Evolutionary conservation across 2,888 invertebrate genomes (phyloP), one percentile per base, ranked within the genome.

Genomic region (Sclerodermus sp.): DNA sequence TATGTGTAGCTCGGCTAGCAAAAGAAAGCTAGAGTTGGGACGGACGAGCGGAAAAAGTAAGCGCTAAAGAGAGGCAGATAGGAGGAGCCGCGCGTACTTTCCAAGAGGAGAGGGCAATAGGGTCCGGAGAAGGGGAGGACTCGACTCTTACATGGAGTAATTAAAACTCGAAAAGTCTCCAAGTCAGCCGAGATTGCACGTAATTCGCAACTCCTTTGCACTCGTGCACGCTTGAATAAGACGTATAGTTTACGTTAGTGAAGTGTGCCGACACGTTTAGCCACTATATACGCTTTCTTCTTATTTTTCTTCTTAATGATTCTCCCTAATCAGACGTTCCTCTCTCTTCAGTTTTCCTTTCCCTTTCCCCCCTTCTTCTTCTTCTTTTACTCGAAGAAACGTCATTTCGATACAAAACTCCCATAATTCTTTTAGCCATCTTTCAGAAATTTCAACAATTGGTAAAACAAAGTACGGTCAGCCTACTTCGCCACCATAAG

Each of bases 161-260:
- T 72, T 71, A 71, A 71, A 72, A 71, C 64, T 68, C 62, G 53
- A 60, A 64, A 66, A 65, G 62, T 70, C 64, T 53, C 53, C 58
- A 60, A 68, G 65, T 67, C 60, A 57, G 51, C 55, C 57, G 53
- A 62, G 58, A 60, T 60, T 54, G 60, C 53, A 55, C 60, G 60
- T 70, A 67, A 69, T 71, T 71, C 67, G 61, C 66, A 66, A 69
- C 60, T 55, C 55, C 51, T 51, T 50, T 44, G 45, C 38, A 34
- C 40, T 55, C 36, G 42, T 40, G 23, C 14, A 34, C 37, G 31
- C 38, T 23, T 23, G 30, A 29, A 49, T 17, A 39, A 23, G 9
- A 37, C 38, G 47, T 23, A 23, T 23, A 23, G 23, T 23, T 23
- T 23, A 8, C 23, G 3, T 8, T 3, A 23, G 23, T 23, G 23